Percentiles rank a stretch among this genome's conserved stretches.
phyloP scores from a whole-genome alignment of 2,888 invertebrate genomes.

The Acanthosepion esculentum region DNA sequence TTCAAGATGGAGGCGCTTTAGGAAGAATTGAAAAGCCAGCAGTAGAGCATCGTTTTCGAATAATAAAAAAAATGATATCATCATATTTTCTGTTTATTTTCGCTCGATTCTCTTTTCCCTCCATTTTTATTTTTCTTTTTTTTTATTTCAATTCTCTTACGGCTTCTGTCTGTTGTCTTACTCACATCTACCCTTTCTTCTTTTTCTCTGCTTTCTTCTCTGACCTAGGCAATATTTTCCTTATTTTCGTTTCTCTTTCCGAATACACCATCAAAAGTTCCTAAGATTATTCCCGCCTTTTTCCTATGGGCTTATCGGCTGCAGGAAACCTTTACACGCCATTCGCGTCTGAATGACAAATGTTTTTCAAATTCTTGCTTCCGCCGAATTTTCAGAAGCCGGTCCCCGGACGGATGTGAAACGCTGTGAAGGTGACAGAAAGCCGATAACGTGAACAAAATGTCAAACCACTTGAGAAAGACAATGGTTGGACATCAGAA shows the following conservation, averaged over 20 bases:
- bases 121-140: background rate
- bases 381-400: conserved; percentile 33
- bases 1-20: background rate
- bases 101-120: background rate
- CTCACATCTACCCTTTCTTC: background rate
- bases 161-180: background rate
- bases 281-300: background rate
- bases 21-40: background rate
- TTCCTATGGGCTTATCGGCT: conserved; percentile 9
- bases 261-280: background rate
- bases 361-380: conserved; percentile 33
- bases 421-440: conserved; percentile 14
- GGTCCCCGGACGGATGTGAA: background rate
- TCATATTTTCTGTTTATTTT: background rate
- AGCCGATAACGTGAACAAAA: background rate
- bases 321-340: conserved; percentile 18
- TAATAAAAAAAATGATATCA: background rate
- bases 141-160: background rate
- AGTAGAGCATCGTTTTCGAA: background rate
- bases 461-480: background rate
- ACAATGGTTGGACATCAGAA: background rate
- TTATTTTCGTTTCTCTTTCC: background rate
- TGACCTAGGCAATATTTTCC: background rate
- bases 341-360: conserved; percentile 33
- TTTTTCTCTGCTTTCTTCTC: background rate